These are phyloP conservation scores for Forbesichthys agassizii DNA, from an alignment of 2,113 vertebrate species.

Conservation along the genomic window DNA sequence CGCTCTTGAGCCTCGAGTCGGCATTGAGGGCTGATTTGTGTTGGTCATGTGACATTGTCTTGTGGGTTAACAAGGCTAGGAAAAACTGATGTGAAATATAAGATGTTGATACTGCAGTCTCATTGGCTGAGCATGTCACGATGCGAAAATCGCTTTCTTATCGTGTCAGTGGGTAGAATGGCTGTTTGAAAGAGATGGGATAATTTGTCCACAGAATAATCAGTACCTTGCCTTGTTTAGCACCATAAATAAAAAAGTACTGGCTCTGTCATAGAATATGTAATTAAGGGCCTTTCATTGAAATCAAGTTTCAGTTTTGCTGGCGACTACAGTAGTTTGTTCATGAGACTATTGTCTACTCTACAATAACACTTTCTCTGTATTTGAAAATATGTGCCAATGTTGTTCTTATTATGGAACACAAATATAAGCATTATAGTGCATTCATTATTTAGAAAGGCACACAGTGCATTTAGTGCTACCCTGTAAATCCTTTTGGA, in stretches of 20 bases:
- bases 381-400: too few relatives aligned
- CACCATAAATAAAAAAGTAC: conserved; percentile 22
- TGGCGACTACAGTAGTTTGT: too few relatives aligned
- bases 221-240: conserved; percentile 35
- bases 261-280: too few relatives aligned
- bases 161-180: neutral
- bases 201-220: conserved; percentile 27
- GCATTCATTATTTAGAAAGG: too few relatives aligned
- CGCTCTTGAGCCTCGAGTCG: conserved; percentile 13
- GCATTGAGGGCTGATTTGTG: conserved; percentile 30
- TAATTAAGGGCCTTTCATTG: too few relatives aligned
- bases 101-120: neutral
- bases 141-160: conserved; percentile 2
- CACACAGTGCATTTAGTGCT: conserved; percentile 26
- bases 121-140: conserved; percentile 2
- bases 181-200: conserved; percentile 12
- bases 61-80: conserved; percentile 4
- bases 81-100: too few relatives aligned
- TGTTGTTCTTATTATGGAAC: too few relatives aligned
- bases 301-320: too few relatives aligned
- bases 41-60: conserved; percentile 12
- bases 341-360: too few relatives aligned
- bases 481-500: conserved; percentile 34
- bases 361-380: too few relatives aligned
- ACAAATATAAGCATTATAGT: too few relatives aligned